phyloP scores from a whole-genome alignment of 2,888 invertebrate species.

The Epistrophella euchroma region DNA sequence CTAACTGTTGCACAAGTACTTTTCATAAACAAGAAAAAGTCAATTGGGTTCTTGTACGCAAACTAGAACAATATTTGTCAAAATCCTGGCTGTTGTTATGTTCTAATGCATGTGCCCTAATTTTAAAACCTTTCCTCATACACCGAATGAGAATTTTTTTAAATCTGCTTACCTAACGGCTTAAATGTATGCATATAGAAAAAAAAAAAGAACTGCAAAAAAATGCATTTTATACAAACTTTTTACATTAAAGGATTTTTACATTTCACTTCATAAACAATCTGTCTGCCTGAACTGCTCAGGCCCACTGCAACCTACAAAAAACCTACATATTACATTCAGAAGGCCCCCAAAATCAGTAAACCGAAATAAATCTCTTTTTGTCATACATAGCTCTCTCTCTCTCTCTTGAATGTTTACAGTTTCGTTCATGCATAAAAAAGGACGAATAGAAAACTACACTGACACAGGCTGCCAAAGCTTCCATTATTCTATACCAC shows the following conservation, averaged over 20 bases:
- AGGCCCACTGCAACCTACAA: background rate
- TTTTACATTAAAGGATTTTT: conserved; percentile 65
- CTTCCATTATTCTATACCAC: background rate
- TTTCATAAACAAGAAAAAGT: too few relatives aligned
- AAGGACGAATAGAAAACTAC: conserved; percentile 39
- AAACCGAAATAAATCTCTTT: conserved; percentile 18
- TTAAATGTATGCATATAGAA: conserved; percentile 43
- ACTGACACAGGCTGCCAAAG: conserved; percentile 12
- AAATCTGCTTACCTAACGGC: conserved; percentile 42
- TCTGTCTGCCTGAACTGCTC: background rate
- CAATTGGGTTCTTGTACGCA: too few relatives aligned
- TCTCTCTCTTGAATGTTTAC: background rate
- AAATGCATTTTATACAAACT: conserved; percentile 27
- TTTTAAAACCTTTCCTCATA: background rate
- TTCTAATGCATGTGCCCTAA: conserved; percentile 20
- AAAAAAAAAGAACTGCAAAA: conserved; percentile 36
- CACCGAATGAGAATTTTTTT: background rate
- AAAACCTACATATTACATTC: background rate
- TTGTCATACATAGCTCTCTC: conserved; percentile 14
- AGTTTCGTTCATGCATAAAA: conserved; percentile 42
- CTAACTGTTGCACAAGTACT: too few relatives aligned
- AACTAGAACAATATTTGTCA: too few relatives aligned
- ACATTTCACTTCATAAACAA: conserved; percentile 41
- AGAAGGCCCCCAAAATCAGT: conserved; percentile 15
- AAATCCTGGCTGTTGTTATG: too few relatives aligned